These are phyloP conservation scores for Hirudinaria manillensis DNA, from an alignment of 2,888 invertebrate genomes.

Conservation along the genomic window DNA sequence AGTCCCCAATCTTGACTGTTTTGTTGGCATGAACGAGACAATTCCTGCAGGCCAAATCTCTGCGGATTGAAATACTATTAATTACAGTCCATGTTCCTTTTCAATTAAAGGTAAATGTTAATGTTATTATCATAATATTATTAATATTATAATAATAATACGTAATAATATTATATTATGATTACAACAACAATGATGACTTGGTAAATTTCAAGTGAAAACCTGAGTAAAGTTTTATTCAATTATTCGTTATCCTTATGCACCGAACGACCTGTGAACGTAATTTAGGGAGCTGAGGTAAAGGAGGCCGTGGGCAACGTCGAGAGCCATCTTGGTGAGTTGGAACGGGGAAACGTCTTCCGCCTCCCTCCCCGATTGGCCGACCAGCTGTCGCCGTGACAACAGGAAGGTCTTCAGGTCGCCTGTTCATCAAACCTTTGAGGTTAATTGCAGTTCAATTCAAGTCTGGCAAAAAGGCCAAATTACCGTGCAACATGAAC, in stretches of 20 bases:
- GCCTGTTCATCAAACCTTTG: conserved; percentile 55
- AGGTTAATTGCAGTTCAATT: too few species aligned
- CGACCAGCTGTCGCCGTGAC: conserved; percentile 74
- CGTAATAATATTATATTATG: too few species aligned
- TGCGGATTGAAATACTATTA: conserved; percentile 38
- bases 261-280: conserved; percentile 64
- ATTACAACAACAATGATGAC: neutral
- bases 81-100: neutral
- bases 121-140: too few species aligned
- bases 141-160: too few species aligned
- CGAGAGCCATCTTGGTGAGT: conserved; percentile 78
- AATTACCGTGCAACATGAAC: conserved; percentile 75
- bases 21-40: conserved; percentile 71
- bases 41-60: conserved; percentile 75
- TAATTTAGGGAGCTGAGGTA: conserved; percentile 78
- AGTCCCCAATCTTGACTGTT: conserved; percentile 72
- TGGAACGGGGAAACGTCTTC: conserved; percentile 74
- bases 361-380: conserved; percentile 51
- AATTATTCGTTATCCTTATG: neutral
- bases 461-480: too few species aligned
- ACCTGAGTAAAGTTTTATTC: neutral
- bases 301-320: conserved; percentile 75
- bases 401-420: conserved; percentile 82
- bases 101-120: too few species aligned
- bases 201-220: neutral